Percentiles rank a stretch among this genome's conserved stretches.
phyloP scores from a whole-genome alignment of 2,797 vertebrate genomes.

The Margarornis squamiger region DNA sequence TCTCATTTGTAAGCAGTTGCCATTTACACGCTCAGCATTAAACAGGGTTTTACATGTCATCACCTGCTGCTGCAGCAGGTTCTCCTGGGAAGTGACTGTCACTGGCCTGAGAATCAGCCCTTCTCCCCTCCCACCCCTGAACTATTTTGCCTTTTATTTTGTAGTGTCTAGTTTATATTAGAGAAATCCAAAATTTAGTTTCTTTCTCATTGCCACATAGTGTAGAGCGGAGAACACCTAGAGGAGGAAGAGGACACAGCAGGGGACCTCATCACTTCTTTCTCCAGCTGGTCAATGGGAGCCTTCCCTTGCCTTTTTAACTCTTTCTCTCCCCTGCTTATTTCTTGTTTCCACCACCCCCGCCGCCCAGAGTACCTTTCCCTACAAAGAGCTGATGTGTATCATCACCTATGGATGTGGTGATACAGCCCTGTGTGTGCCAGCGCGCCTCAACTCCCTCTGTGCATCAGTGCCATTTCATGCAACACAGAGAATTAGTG shows the following conservation, averaged over 20 bases:
- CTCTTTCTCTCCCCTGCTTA: rapidly evolving
- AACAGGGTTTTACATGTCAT: not conserved
- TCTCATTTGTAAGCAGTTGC: not conserved
- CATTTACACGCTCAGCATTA: not conserved
- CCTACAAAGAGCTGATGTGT: not conserved
- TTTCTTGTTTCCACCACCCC: not conserved
- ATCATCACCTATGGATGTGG: not conserved
- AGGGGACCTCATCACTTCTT: not conserved
- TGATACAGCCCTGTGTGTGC: not conserved
- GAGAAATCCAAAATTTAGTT: not conserved
- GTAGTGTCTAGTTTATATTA: not conserved
- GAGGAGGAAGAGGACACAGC: rapidly evolving
- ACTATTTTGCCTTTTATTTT: not conserved
- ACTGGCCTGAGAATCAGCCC: not conserved
- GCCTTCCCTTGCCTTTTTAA: not conserved
- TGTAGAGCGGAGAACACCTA: not conserved
- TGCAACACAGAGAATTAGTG: not conserved
- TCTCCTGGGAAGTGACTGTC: not conserved
- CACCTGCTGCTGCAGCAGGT: not conserved
- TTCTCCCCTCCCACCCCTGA: not conserved
- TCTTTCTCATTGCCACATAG: rapidly evolving
- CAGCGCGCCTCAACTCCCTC: rapidly evolving
- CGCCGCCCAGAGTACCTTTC: rapidly evolving
- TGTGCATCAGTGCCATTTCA: not conserved
- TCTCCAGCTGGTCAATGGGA: not conserved